A percentile compares a stretch with the other conserved stretches of the same genome.
phyloP scores from a whole-genome alignment of 2,888 invertebrate species.

The Drosophila anomelani region DNA sequence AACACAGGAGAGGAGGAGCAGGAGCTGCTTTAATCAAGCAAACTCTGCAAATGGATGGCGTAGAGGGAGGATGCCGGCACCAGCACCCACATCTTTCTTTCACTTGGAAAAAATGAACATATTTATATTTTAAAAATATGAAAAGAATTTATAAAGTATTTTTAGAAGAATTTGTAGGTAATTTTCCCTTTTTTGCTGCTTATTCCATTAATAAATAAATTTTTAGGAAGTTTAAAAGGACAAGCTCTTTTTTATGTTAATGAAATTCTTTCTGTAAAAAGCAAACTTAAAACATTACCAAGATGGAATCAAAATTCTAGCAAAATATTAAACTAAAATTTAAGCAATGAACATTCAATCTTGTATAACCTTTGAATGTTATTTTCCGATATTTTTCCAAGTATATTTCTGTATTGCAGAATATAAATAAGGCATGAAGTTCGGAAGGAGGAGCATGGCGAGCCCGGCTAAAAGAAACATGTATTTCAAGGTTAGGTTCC shows the following conservation, averaged over 20 bases:
- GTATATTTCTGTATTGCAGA: conserved; percentile 13
- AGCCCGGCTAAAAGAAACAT: conserved; percentile 23
- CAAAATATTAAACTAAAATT: background rate
- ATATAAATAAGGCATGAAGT: conserved; percentile 9
- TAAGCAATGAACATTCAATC: background rate
- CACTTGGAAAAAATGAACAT: background rate
- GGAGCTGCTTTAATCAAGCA: conserved; percentile 36
- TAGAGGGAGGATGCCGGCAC: conserved; percentile 9
- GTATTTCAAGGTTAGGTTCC: conserved; percentile 73
- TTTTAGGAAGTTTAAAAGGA: background rate
- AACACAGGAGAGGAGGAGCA: background rate
- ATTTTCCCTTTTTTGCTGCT: background rate
- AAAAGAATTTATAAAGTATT: no score
- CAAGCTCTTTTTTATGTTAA: no score
- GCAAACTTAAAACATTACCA: no score
- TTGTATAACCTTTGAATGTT: background rate
- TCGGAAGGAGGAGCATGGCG: background rate
- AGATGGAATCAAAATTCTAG: background rate
- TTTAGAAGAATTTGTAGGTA: no score
- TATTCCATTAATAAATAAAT: background rate
- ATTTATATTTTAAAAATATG: no score
- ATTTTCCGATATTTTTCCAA: background rate
- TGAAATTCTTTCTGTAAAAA: no score
- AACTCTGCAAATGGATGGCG: conserved; percentile 22
- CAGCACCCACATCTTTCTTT: conserved; percentile 36